phyloP scores from a whole-genome alignment of 2,797 vertebrate species.

The Arremon aurantiirostris region DNA sequence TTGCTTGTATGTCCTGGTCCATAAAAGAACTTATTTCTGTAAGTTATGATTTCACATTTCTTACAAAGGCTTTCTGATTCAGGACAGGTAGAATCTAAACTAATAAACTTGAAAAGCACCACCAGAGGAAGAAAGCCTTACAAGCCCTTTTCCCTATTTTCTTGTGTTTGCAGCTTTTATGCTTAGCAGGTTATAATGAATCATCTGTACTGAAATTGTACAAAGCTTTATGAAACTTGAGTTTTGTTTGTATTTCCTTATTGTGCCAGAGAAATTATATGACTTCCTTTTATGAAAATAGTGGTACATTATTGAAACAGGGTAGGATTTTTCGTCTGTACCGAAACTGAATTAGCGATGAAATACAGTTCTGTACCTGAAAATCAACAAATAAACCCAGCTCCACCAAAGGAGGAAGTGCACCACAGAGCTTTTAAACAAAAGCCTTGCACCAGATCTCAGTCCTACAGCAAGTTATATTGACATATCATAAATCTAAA shows the following conservation, averaged over 20 bases:
- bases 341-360: rapidly evolving
- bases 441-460: background rate
- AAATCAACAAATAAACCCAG: conserved; percentile 40
- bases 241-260: background rate
- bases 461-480: background rate
- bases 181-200: background rate
- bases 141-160: background rate
- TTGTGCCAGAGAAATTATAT: background rate
- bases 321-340: background rate
- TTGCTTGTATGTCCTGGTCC: background rate
- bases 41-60: background rate
- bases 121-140: background rate
- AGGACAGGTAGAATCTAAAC: background rate
- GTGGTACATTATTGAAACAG: background rate
- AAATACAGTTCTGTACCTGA: background rate
- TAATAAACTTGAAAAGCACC: background rate
- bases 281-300: background rate
- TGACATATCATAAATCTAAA: background rate
- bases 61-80: background rate
- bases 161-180: background rate
- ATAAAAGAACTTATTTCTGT: background rate
- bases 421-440: background rate
- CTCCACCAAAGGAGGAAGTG: background rate
- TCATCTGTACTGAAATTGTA: background rate
- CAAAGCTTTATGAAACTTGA: background rate